phyloP scores from a whole-genome alignment of 2,888 invertebrate genomes.

The Gortyna flavago region DNA sequence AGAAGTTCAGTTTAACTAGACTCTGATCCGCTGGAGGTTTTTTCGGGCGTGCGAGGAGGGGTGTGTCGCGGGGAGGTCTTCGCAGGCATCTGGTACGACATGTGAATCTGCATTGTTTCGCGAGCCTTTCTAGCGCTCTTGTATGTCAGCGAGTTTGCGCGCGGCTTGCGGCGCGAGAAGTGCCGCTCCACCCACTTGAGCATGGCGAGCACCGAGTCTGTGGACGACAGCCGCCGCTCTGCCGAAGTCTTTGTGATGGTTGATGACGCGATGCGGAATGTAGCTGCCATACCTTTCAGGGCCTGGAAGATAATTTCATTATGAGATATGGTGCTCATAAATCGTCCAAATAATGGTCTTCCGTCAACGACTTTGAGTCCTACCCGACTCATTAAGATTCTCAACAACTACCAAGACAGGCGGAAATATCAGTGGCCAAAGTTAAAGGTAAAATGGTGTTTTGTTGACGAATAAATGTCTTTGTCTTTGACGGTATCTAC shows the following conservation, averaged over 20 bases:
- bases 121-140: constrained; percentile 90
- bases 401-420: neutral
- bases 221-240: constrained; percentile 95
- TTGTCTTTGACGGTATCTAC: too few relatives aligned
- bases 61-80: constrained; percentile 80
- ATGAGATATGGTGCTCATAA: neutral
- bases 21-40: constrained; percentile 83
- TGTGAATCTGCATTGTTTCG: constrained; percentile 94
- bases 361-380: neutral
- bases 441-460: neutral
- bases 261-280: constrained; percentile 96
- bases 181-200: constrained; percentile 97
- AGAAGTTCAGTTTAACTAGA: constrained; percentile 79
- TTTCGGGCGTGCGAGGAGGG: constrained; percentile 80
- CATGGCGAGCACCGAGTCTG: constrained; percentile 97
- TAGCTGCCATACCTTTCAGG: constrained; percentile 97
- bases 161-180: constrained; percentile 94
- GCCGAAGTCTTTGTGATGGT: constrained; percentile 96
- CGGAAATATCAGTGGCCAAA: neutral
- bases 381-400: neutral
- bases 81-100: constrained; percentile 91
- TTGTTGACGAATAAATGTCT: neutral
- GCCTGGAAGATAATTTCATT: constrained; percentile 89
- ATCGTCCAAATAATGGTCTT: neutral
- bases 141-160: constrained; percentile 92